A percentile compares a stretch with the other conserved stretches of the same genome.
phyloP scores from a whole-genome alignment of 2,888 invertebrate genomes.

The Odontomyia ornata region DNA sequence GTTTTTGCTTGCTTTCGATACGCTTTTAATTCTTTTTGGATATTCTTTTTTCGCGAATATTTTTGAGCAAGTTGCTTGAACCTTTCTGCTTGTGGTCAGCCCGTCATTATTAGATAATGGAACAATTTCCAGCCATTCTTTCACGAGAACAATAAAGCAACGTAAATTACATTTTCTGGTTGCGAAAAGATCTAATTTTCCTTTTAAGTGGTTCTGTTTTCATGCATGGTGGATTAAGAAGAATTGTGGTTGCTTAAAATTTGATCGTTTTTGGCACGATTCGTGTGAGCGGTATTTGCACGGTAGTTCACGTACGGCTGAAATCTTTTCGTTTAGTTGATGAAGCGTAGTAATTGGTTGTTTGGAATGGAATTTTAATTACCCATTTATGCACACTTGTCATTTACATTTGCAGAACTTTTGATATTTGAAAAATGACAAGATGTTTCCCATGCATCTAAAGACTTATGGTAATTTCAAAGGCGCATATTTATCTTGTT shows the following conservation, averaged over 20 bases:
- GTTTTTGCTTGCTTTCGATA: constrained; percentile 28
- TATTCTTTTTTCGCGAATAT: not conserved
- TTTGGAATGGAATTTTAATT: too few species aligned
- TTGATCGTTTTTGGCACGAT: not conserved
- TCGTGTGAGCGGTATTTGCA: not conserved
- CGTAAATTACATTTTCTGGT: constrained; percentile 23
- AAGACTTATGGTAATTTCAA: too few species aligned
- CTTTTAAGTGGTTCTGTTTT: not conserved
- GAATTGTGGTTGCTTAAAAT: not conserved
- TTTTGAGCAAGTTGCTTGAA: constrained; percentile 36
- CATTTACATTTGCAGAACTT: too few species aligned
- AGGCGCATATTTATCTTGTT: too few species aligned
- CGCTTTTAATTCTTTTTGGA: not conserved
- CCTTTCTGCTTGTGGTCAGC: constrained; percentile 20
- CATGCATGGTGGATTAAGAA: not conserved
- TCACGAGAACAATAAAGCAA: not conserved
- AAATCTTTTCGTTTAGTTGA: too few species aligned
- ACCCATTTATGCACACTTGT: too few species aligned
- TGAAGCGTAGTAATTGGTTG: too few species aligned
- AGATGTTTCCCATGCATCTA: too few species aligned
- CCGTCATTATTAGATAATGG: not conserved
- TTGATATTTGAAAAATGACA: too few species aligned
- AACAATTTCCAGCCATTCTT: constrained; percentile 17
- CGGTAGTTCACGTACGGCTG: not conserved
- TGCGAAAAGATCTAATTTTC: constrained; percentile 6